Conservation (phyloP, 2,797 vertebrate genomes). For the Cottoperca gobio region DNA sequence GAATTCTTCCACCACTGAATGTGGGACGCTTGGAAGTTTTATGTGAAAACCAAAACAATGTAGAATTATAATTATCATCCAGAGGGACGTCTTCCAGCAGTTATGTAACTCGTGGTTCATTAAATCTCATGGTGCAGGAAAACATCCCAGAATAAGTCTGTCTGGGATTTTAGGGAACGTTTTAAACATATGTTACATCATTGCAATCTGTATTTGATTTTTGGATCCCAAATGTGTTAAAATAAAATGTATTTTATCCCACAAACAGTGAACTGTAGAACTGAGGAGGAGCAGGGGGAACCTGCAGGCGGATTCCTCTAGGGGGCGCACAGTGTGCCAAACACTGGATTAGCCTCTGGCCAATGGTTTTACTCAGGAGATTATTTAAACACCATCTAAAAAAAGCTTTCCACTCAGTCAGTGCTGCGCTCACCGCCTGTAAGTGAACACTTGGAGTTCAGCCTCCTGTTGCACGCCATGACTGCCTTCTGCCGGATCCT, state of each 20-base stretch:
- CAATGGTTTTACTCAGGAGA: conserved; percentile 75
- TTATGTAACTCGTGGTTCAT: too few species aligned
- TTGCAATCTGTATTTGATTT: too few species aligned
- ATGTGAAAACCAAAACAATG: too few species aligned
- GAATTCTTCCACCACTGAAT: too few species aligned
- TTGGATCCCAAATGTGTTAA: too few species aligned
- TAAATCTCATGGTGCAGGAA: too few species aligned
- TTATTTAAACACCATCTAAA: conserved; percentile 76
- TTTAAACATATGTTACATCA: too few species aligned
- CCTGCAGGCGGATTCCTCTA: conserved; percentile 37
- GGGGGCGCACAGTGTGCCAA: conserved; percentile 52
- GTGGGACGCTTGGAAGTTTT: too few species aligned
- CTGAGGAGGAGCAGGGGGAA: background rate
- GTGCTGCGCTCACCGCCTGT: conserved; percentile 36
- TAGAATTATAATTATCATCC: too few species aligned
- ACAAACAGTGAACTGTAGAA: background rate
- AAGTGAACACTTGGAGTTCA: conserved; percentile 50
- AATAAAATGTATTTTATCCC: background rate
- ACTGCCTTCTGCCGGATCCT: conserved; percentile 69
- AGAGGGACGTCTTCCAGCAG: too few species aligned
- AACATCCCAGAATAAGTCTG: too few species aligned
- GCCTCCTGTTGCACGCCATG: conserved; percentile 70
- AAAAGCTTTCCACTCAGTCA: conserved; percentile 63
- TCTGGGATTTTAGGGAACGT: too few species aligned
- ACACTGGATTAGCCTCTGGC: conserved; percentile 59